Evolutionary conservation across 2,888 invertebrate species (phyloP).

Genomic region (Hipparchia sbordonii): DNA sequence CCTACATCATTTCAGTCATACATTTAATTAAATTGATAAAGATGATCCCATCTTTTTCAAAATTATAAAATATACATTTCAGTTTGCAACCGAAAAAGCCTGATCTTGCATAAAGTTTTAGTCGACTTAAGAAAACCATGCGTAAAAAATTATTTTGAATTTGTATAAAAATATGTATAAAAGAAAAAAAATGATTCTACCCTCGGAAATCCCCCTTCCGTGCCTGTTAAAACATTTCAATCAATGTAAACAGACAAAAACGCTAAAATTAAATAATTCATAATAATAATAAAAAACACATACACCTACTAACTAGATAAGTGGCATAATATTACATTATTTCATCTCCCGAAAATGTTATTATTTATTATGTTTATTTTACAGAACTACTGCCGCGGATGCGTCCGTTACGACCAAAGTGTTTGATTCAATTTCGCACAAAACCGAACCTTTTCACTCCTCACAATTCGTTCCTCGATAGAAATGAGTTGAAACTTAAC

Average conservation of each 20-base stretch:
- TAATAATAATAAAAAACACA: conserved; percentile 65
- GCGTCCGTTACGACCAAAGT: neutral
- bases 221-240: conserved; percentile 56
- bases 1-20: no score
- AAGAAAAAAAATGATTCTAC: conserved; percentile 21
- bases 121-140: no score
- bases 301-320: conserved; percentile 76
- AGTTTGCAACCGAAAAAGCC: no score
- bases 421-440: conserved; percentile 4
- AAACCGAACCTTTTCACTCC: conserved; percentile 27
- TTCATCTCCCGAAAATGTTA: conserved; percentile 25
- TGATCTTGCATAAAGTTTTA: no score
- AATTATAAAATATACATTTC: no score
- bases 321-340: conserved; percentile 57
- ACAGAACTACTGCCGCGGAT: conserved; percentile 20
- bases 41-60: no score
- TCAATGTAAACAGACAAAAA: conserved; percentile 67
- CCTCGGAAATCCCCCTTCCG: conserved; percentile 51
- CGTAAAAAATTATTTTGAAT: neutral
- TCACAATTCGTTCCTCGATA: neutral
- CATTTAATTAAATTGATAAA: no score
- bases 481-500: conserved; percentile 17
- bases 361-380: conserved; percentile 49
- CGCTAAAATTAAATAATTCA: conserved; percentile 68
- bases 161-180: neutral